Evolutionary conservation across 2,113 vertebrate genomes (phyloP).

Genomic region (Rhinoptilus africanus): DNA sequence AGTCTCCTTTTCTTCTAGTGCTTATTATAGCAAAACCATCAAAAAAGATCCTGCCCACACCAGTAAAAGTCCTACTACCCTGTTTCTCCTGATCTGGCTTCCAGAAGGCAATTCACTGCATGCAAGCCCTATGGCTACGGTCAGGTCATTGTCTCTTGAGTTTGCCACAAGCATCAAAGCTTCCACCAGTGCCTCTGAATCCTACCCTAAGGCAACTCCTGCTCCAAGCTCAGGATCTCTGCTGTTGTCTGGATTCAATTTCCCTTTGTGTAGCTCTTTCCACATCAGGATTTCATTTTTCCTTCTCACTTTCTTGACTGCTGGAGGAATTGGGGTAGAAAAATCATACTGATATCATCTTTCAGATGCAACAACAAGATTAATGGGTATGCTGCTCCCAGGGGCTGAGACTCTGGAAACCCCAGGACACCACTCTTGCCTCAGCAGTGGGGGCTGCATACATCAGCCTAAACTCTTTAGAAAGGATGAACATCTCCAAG

Average conservation of each 20-base stretch:
- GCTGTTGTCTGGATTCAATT: neutral
- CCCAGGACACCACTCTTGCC: neutral
- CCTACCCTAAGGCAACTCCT: neutral
- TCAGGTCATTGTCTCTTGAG: neutral
- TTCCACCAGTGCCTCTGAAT: neutral
- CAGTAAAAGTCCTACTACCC: fast-evolving
- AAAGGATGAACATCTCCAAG: neutral
- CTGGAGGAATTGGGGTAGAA: neutral
- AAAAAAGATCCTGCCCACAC: neutral
- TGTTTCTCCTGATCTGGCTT: neutral
- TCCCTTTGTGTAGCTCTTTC: neutral
- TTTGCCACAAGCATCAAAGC: neutral
- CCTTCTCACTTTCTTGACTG: neutral
- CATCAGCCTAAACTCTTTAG: neutral
- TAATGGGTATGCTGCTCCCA: neutral
- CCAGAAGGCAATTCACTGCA: neutral
- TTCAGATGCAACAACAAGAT: neutral
- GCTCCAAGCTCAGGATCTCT: neutral
- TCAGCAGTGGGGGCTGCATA: neutral
- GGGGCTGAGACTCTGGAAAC: neutral
- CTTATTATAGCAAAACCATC: neutral
- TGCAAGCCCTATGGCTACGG: fast-evolving
- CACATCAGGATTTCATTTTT: neutral
- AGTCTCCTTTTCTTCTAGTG: neutral
- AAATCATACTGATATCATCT: neutral